Percentiles rank a stretch among this genome's conserved stretches.
These are phyloP conservation scores for Cryptotis parvus DNA, from an alignment of 2,113 vertebrate species.

Conservation along the genomic window DNA sequence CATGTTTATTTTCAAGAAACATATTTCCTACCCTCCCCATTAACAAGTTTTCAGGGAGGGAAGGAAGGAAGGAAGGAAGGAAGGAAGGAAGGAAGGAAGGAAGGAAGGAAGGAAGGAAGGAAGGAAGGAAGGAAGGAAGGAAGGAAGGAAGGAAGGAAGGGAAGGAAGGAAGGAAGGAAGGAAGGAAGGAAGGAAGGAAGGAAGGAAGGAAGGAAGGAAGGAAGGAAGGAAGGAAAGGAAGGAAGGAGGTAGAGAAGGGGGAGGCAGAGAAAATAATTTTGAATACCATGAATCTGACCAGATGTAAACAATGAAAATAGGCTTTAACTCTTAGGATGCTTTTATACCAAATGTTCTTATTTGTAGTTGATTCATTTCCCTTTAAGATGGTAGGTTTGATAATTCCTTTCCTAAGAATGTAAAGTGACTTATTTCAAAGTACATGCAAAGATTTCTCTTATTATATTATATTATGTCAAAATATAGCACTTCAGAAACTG, in stretches of 20 bases:
- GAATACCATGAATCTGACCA: background rate
- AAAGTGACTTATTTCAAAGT: conserved; percentile 60
- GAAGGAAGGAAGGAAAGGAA: no score
- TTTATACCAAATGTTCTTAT: conserved; percentile 58
- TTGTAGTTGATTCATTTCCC: conserved; percentile 69
- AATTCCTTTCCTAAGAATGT: conserved; percentile 26
- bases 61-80: no score
- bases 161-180: no score
- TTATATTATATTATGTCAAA: conserved; percentile 62
- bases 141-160: no score
- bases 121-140: no score
- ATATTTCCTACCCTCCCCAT: background rate
- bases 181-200: no score
- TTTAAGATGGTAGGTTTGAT: conserved; percentile 56
- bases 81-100: no score
- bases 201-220: no score
- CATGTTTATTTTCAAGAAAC: conserved; percentile 50
- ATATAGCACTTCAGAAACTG: conserved; percentile 65
- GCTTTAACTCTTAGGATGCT: background rate
- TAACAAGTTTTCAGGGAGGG: conserved; percentile 33
- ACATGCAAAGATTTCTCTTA: conserved; percentile 59
- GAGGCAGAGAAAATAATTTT: background rate
- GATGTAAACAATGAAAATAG: conserved; percentile 52
- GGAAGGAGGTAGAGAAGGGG: no score
- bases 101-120: no score